These are phyloP conservation scores for Gorsachius magnificus DNA, from an alignment of 2,797 vertebrate species.

Conservation along the genomic window DNA sequence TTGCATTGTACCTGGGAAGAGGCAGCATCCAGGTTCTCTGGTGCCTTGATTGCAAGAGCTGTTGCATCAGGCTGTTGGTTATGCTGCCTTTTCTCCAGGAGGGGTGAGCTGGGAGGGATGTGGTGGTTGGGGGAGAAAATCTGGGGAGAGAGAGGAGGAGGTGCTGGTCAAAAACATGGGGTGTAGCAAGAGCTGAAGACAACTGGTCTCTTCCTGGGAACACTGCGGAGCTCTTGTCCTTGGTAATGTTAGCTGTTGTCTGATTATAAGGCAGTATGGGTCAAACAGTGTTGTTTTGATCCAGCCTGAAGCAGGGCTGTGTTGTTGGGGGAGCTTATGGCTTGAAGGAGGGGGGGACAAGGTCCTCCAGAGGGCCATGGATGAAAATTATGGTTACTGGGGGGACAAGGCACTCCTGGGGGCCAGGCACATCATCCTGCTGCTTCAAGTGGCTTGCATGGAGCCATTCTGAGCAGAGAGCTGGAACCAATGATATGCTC, in stretches of 20 bases:
- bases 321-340: neutral
- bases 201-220: neutral
- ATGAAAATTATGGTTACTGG: neutral
- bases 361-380: neutral
- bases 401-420: neutral
- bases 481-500: neutral
- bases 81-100: neutral
- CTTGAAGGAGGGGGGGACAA: neutral
- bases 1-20: neutral
- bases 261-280: neutral
- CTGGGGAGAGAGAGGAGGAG: neutral
- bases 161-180: neutral
- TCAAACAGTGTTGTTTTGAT: rapidly evolving
- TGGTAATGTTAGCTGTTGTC: neutral
- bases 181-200: neutral
- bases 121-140: neutral
- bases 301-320: neutral
- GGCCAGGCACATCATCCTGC: neutral
- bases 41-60: neutral
- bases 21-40: neutral
- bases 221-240: neutral
- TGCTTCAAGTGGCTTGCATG: rapidly evolving
- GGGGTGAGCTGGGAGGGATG: neutral
- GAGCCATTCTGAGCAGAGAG: neutral
- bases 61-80: neutral